Base-by-base conservation (phyloP, 1,140 invertebrate genomes). In the Drosophila yakuba region DNA sequence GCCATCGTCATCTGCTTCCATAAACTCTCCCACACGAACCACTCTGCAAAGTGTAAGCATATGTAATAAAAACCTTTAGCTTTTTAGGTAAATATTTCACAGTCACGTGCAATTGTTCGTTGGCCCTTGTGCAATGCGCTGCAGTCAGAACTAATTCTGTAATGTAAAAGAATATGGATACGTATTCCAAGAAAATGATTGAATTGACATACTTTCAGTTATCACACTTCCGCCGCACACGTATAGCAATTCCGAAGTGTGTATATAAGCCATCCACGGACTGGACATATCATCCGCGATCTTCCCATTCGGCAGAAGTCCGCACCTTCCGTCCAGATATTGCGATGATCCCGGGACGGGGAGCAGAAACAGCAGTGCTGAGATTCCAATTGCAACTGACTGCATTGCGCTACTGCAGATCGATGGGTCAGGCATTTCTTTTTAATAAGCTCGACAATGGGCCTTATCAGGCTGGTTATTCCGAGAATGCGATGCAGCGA, bases 221-320 rank as follows among this genome's bases (percentile, higher is more conserved):
- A 52, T 36, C 2, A 52, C 28, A 11, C 10, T 52, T 36, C 50
- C 50, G 5, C 50, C 50, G 50, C 50, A 52, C 11, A 52, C 50
- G 11, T 15, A 52, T 36, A 36, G 12, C 11, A 36, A 36, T 20
- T 52, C 50, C 1, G 32, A 17, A 5, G 50, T 52, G 11, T 52
- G 50, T 2, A 52, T 15, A 52, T 36, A 52, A 3, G 50, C 28
- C 15, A 52, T 35, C 50, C 50, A 52, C 3, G 50, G 50, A 36
- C 32, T 36, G 10, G 32, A 36, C 15, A 12, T 52, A 7, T 17
- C 20, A 36, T 52, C 12, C 15, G 32, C 28, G 7, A 35, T 12
- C 32, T 28, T 12, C 6, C 47, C 25, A 28, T 52, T 52, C 15
- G 10, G 2, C 11, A 2, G 28, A 20, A 36, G 6, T 52, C 50